Conservation (phyloP, 2,888 invertebrate species). For the Eilema caniola region DNA sequence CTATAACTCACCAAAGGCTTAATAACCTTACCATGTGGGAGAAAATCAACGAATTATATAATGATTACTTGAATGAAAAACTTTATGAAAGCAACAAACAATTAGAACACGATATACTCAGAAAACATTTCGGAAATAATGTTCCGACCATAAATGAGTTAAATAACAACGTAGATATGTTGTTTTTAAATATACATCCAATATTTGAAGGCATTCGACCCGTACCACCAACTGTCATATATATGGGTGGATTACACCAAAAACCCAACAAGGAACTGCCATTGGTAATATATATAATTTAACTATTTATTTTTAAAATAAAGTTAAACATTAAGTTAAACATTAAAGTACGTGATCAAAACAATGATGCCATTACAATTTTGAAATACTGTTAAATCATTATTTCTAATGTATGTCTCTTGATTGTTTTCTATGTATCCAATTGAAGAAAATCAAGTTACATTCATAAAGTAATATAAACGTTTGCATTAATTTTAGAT, state of each 20-base stretch:
- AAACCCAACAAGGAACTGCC: constrained; percentile 49
- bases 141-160: constrained; percentile 46
- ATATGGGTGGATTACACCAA: constrained; percentile 72
- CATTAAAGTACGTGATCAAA: too few species aligned
- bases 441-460: too few species aligned
- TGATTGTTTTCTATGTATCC: too few species aligned
- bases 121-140: constrained; percentile 32
- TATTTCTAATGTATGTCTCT: too few species aligned
- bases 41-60: constrained; percentile 15
- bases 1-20: not conserved
- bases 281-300: not conserved
- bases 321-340: too few species aligned
- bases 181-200: constrained; percentile 73
- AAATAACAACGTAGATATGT: constrained; percentile 60
- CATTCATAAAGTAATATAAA: too few species aligned
- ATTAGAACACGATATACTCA: too few species aligned
- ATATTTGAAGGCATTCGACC: constrained; percentile 66
- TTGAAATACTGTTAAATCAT: too few species aligned
- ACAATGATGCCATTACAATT: too few species aligned
- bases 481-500: too few species aligned
- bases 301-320: too few species aligned
- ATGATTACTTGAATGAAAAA: constrained; percentile 10
- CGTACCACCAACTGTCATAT: constrained; percentile 66
- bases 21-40: constrained; percentile 16
- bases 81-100: not conserved